Percentiles rank a stretch among this genome's conserved stretches.
Evolutionary conservation across 2,797 vertebrate genomes (phyloP).

Genomic region (Dendrocincla tyrannina): DNA sequence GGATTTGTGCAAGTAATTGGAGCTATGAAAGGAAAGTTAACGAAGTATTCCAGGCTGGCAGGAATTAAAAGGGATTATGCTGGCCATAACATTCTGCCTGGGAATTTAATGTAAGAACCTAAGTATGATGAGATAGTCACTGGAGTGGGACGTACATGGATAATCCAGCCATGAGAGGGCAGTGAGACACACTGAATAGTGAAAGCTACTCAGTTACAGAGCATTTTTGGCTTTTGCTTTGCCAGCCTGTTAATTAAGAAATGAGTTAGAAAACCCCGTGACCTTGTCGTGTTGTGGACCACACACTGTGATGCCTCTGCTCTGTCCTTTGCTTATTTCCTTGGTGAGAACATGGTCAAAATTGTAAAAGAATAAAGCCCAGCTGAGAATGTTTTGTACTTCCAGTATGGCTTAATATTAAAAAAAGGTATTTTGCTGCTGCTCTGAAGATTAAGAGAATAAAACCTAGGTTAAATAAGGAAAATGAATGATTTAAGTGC

Average conservation of each 20-base stretch:
- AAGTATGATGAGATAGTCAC: neutral
- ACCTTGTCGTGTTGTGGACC: neutral
- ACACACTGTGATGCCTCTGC: neutral
- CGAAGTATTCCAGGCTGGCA: neutral
- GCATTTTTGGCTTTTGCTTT: neutral
- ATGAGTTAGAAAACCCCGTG: neutral
- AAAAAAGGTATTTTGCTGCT: neutral
- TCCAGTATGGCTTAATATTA: neutral
- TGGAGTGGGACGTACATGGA: neutral
- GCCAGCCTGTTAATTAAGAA: neutral
- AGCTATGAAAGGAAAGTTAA: neutral
- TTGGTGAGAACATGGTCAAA: neutral
- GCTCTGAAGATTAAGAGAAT: neutral
- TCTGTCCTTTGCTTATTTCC: neutral
- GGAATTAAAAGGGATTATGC: neutral
- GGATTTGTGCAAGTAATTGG: neutral
- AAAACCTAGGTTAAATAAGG: neutral
- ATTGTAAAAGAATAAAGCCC: neutral
- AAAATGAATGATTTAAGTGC: neutral
- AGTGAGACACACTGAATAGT: neutral
- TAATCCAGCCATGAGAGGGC: constrained; percentile 59
- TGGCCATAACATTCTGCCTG: neutral
- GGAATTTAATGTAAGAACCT: neutral
- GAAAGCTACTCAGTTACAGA: neutral
- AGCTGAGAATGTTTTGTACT: neutral